These are phyloP conservation scores for Malthinus seriepunctatus DNA, from an alignment of 2,888 invertebrate genomes.

Conservation along the genomic window DNA sequence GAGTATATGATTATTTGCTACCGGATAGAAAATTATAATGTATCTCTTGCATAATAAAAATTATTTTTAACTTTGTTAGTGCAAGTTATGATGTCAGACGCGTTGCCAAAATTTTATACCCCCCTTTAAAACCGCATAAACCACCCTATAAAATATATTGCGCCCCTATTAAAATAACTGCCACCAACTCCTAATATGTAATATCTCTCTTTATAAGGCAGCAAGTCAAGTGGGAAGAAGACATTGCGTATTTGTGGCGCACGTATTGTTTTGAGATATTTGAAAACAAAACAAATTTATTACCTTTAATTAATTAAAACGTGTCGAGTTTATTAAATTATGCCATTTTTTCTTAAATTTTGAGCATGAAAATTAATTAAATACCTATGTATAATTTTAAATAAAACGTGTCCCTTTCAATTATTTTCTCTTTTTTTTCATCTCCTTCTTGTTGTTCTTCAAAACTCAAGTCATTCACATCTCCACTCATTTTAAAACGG, in stretches of 20 bases:
- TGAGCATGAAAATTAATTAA: too few relatives aligned
- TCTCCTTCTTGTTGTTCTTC: too few relatives aligned
- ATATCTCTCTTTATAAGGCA: slow-evolving; percentile 9
- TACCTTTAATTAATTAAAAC: slow-evolving; percentile 21
- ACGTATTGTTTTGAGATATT: slow-evolving; percentile 24
- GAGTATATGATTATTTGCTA: slow-evolving; percentile 29
- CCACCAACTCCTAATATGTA: slow-evolving; percentile 9
- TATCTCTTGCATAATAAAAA: slow-evolving; percentile 2
- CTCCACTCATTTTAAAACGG: slow-evolving; percentile 18
- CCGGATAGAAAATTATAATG: slow-evolving; percentile 18
- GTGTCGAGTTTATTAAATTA: slow-evolving; percentile 8
- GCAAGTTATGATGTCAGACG: slow-evolving; percentile 24
- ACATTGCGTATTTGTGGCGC: slow-evolving; percentile 16
- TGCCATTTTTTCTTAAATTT: slow-evolving; percentile 4
- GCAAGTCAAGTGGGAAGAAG: slow-evolving; percentile 8
- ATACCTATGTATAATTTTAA: too few relatives aligned
- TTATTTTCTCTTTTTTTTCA: too few relatives aligned
- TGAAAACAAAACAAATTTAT: slow-evolving; percentile 15
- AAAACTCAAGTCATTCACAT: not conserved
- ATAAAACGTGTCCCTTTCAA: too few relatives aligned
- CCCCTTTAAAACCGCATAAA: slow-evolving; percentile 25
- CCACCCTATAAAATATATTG: slow-evolving; percentile 32
- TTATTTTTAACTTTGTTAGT: slow-evolving; percentile 1
- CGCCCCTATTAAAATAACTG: slow-evolving; percentile 31
- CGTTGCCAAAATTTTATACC: slow-evolving; percentile 17